These are phyloP conservation scores for Eurystomus glaucurus DNA, from an alignment of 2,797 vertebrate species.

Conservation along the genomic window DNA sequence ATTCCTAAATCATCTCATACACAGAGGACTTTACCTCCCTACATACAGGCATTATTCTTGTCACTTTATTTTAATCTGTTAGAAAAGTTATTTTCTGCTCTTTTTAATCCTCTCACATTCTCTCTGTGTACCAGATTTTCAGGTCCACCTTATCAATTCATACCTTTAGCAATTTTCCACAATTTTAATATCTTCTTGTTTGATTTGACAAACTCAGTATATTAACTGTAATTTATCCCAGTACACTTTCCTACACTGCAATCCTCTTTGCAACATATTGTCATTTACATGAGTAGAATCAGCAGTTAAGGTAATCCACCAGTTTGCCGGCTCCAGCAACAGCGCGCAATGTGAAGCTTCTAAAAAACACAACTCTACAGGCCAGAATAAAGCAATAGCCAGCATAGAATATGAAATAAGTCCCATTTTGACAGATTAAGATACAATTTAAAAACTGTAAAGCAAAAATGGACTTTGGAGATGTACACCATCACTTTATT, in stretches of 20 bases:
- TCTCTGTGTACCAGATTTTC: background rate
- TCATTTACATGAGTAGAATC: background rate
- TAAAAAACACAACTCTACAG: background rate
- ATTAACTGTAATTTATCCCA: background rate
- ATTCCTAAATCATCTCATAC: rapidly evolving
- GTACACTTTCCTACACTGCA: background rate
- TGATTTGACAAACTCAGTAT: background rate
- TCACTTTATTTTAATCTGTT: background rate
- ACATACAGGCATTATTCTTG: rapidly evolving
- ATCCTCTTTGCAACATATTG: rapidly evolving
- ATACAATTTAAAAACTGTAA: background rate
- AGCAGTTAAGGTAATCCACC: background rate
- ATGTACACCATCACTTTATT: background rate
- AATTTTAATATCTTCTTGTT: background rate
- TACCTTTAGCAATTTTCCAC: background rate
- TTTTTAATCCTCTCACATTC: background rate
- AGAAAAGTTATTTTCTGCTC: background rate
- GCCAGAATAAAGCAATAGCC: background rate
- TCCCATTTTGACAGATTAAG: background rate
- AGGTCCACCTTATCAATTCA: background rate
- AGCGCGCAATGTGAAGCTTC: rapidly evolving
- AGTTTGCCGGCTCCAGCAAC: background rate
- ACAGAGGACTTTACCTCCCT: rapidly evolving
- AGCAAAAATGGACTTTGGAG: rapidly evolving
- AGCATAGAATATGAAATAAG: background rate